Evolutionary conservation across 1,140 invertebrate genomes (phyloP), one percentile per base, ranked within the genome.

Genomic region (Drosophila bipectinata): DNA sequence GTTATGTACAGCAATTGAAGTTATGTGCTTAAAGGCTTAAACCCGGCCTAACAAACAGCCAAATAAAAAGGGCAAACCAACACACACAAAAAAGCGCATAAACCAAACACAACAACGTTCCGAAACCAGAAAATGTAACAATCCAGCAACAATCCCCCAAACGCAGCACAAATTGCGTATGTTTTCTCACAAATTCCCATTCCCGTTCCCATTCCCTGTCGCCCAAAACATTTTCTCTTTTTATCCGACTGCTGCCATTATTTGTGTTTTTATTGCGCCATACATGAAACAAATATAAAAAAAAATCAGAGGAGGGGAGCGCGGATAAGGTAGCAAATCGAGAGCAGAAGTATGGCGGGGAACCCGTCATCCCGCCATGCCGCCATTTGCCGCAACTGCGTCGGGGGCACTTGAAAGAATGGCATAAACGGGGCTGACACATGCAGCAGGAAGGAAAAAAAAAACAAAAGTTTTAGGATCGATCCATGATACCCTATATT

Each of bases 11-110:
- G 79, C 82, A 85, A 87, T 87, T 85, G 82, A 87, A 85, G 87
- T 85, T 87, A 85, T 87, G 74, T 87, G 82, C 83, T 85, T 87
- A 85, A 85, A 75, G 82, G 82, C 82, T 85, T 82, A 72, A 75
- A 44, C 54, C 34, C 48, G 58, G 73, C 82, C 81, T 77, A 84
- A 81, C 82, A 84, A 81, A 77, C 72, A 63, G 49, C 55, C 72
- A 77, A 67, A 84, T 72, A 83, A 72, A 84, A 76, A 68, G 45
- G 26, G 57, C 26, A n/a, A 58, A 30, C 24, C 53, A 45, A 53
- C 52, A 30, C 55, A 56, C 30, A 28, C 18, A 30, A 55, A 54
- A 55, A 66, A 15, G 44, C 34, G 57, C 69, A 77, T 48, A 77
- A 71, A 60, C 63, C 58, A 48, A 60, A 53, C 41, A 30, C 37